Evolutionary conservation across 1,140 invertebrate genomes (phyloP), one percentile per base, ranked within the genome.

Genomic region (Platyscapa corneri): DNA sequence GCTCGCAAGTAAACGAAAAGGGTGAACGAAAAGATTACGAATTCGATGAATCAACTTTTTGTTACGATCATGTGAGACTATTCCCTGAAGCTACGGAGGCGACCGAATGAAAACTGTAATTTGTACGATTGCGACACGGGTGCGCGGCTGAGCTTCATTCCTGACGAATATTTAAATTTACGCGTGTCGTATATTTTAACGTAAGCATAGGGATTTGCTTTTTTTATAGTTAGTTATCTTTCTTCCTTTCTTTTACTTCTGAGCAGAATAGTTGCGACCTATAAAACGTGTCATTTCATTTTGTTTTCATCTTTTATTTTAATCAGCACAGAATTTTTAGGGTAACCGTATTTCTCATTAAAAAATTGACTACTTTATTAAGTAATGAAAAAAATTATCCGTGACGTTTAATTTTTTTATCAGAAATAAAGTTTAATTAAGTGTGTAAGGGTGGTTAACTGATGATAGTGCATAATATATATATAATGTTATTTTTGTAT

Each of bases 1-100:
- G 30, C 23, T 10, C 14, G 37, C 6, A 60, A 34, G 46, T 7
- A 0, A 32, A 46, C 23, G 46, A 65, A 80, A 85, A 72, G 83
- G 84, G 79, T 77, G 67, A 83, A 65, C 27, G 56, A 65, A 39
- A 46, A 70, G 80, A 86, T 86, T 82, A 82, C 84, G 49, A 78
- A 82, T 86, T 83, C 81, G 85, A 86, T 86, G 80, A 86, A 86
- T 82, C 85, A 86, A 86, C 85, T 83, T 86, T 86, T 85, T 83
- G 77, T 83, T 83, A 82, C 79, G 72, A 85, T 64, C 78, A 67
- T 87, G 86, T 85, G 86, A 83, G 87, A 85, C 75, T 87, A 87
- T 23, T 76, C 89, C 88, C 88, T 89, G 90, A 34, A 82, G 42
- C 42, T 53, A 53, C n/a, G 12, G 46, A 39, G 7, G 80, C 53